phyloP scores from a whole-genome alignment of 1,140 invertebrate species.

The Meloidogyne chitwoodi region DNA sequence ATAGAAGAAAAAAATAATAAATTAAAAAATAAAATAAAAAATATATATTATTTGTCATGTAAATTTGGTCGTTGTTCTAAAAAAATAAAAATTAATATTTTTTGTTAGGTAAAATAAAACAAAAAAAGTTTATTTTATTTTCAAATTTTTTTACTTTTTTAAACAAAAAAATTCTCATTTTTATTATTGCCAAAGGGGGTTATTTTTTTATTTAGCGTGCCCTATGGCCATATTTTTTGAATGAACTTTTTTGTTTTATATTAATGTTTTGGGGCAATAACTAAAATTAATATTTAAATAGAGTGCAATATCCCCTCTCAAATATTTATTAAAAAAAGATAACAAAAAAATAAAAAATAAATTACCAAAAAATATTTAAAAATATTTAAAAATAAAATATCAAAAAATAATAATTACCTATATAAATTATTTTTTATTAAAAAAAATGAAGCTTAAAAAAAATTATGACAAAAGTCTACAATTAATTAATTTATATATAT shows the following conservation, averaged over 20 bases:
- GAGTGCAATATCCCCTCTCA: neutral
- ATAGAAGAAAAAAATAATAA: neutral
- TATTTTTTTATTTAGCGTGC: neutral
- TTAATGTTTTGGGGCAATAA: neutral
- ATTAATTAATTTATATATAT: no score
- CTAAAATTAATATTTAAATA: neutral
- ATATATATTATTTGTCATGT: neutral
- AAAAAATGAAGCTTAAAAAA: no score
- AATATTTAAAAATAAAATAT: no score
- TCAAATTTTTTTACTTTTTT: neutral
- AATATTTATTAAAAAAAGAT: no score
- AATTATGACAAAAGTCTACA: no score
- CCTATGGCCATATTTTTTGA: neutral
- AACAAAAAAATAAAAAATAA: no score
- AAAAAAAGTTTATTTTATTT: no score
- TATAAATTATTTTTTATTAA: no score
- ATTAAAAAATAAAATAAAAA: neutral
- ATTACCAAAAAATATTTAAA: no score
- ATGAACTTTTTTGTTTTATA: neutral
- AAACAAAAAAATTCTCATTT: neutral
- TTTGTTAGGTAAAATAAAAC: no score
- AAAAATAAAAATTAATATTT: neutral
- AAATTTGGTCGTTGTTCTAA: neutral
- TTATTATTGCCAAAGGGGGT: neutral
- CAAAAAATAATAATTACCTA: no score